A percentile compares a stretch with the other conserved stretches of the same genome.
Evolutionary conservation across 2,888 invertebrate species (phyloP).

Genomic region (Leptura quadrifasciata): DNA sequence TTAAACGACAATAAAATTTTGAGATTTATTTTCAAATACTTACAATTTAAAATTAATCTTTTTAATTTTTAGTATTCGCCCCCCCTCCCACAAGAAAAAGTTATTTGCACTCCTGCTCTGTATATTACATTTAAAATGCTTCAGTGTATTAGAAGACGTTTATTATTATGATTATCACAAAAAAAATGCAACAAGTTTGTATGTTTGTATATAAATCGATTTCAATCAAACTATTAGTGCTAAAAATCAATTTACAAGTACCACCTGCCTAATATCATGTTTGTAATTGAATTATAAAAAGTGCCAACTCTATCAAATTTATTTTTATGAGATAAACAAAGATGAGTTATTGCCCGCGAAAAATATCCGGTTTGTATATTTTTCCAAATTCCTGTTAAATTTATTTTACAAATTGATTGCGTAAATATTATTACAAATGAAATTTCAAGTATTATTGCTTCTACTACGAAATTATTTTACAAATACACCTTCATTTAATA

Average conservation of each 20-base stretch:
- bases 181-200: background rate
- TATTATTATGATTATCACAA: background rate
- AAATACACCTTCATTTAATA: background rate
- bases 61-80: no score
- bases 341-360: background rate
- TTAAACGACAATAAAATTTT: no score
- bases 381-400: background rate
- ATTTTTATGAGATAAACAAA: background rate
- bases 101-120: no score
- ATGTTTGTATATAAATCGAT: background rate
- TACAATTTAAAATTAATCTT: no score
- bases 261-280: background rate
- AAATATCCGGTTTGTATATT: background rate
- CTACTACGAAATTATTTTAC: background rate
- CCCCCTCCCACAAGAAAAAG: no score
- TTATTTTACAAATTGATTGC: conserved; percentile 2
- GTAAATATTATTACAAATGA: conserved; percentile 3
- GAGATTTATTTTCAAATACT: no score
- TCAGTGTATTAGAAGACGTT: no score
- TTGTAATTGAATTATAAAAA: background rate
- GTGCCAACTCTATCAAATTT: background rate
- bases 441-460: conserved; percentile 1
- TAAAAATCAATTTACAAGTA: background rate
- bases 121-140: no score
- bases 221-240: background rate